Evolutionary conservation across 2,888 invertebrate genomes (phyloP), one percentile per base, ranked within the genome.

Genomic region (Neoaliturus tenellus): DNA sequence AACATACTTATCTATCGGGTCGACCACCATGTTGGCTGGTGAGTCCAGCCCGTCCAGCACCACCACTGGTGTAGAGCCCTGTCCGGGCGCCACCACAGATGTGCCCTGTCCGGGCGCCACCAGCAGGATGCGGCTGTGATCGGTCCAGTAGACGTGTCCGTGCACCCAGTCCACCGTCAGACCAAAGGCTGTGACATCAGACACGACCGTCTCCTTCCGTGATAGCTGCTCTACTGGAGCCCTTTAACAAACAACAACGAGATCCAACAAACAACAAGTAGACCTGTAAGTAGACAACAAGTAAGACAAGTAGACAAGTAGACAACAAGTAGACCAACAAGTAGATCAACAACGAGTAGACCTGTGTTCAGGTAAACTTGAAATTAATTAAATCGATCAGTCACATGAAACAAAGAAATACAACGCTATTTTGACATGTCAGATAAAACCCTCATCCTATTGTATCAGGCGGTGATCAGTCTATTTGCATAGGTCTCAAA

Each of bases 121-220:
- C n/a, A 62, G 1, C 62, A 51, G 12, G 6, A 75, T 28, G 8
- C 75, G 35, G 28, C 31, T 44, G 20, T 75, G 44, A 31, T 75
- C 75, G 5, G 75, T 48, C 75, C 75, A 75, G 75, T 75, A 75
- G 28, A 75, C 17, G 28, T 17, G 23, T 23, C 17, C 20, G 48
- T 75, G 75, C 10, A 75, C 1, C 75, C 75, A 75, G 31, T 75
- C 75, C 39, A 75, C 75, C 3, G 75, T 48, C 8, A 75, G 14
- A 14, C 75, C 75, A n/a, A 39, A 75, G 2, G 75, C 75, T 17
- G 75, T 44, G 28, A 75, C 75, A 2, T 17, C 23, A 1, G 35
- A 12, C 17, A 75, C 48, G n/a, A 75, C 44, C 31, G 3, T 31
- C 41, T 28, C 28, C 31, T 17, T 25, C 8, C 75, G 35, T 2